A percentile compares a stretch with the other conserved stretches of the same genome.
These are phyloP conservation scores for Oostethus manadensis DNA, from an alignment of 2,113 vertebrate species.

Conservation along the genomic window DNA sequence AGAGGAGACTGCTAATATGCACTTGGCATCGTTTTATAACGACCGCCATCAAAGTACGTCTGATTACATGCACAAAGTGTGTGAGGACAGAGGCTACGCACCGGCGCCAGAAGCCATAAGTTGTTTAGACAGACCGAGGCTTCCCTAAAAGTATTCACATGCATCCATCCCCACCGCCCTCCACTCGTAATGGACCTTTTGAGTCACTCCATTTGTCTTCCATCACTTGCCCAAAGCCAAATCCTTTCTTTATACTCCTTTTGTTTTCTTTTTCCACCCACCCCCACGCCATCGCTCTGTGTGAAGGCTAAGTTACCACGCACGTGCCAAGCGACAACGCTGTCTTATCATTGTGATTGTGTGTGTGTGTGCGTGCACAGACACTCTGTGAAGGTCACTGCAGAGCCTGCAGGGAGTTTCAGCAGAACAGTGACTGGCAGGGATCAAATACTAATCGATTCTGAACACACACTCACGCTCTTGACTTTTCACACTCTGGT, in stretches of 20 bases:
- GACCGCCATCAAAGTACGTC: conserved; percentile 34
- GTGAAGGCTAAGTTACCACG: conserved; percentile 45
- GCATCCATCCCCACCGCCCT: conserved; percentile 40
- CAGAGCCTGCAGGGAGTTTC: conserved; percentile 52
- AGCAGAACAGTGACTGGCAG: conserved; percentile 42
- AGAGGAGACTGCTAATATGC: conserved; percentile 35
- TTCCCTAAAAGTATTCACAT: conserved; percentile 55
- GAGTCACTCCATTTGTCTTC: conserved; percentile 62
- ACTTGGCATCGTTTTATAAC: conserved; percentile 41
- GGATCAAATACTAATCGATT: conserved; percentile 69
- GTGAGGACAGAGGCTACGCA: conserved; percentile 30
- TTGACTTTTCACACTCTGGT: conserved; percentile 52
- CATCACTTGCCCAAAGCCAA: conserved; percentile 56
- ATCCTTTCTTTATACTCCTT: conserved; percentile 32
- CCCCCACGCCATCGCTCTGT: conserved; percentile 34
- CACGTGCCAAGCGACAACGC: conserved; percentile 22
- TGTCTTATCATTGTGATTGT: background rate
- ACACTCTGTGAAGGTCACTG: conserved; percentile 55
- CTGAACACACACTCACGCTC: conserved; percentile 32
- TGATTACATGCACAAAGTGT: conserved; percentile 38
- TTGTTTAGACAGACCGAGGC: conserved; percentile 52
- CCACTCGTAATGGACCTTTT: conserved; percentile 55
- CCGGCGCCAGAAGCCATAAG: conserved; percentile 45
- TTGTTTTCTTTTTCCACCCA: conserved; percentile 11
- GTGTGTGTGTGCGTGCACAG: conserved; percentile 28